Base-by-base conservation (phyloP, 2,888 invertebrate genomes). In the Mesorhabditis spiculigera region DNA sequence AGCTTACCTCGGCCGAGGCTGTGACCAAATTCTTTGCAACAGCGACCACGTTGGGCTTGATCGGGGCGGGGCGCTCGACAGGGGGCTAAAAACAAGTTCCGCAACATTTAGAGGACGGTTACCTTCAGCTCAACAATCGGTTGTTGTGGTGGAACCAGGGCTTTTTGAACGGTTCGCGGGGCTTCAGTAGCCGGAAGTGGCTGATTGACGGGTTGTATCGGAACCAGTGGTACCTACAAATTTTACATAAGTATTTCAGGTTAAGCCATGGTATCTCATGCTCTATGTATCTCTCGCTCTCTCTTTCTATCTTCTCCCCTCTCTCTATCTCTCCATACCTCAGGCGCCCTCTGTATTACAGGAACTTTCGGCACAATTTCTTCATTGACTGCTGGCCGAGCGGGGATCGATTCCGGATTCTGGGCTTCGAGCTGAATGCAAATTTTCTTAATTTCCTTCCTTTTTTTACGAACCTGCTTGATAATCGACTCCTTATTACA, bases 401-500 rank as follows among this genome's bases (percentile, higher is more conserved):
- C 28, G 28, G 28, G 28, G 28, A 28, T 28, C 28, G 28, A 28
- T 28, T 28, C 28, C 28, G 28, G 28, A 28, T 28, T 28, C 28
- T 28, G 28, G 1, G 28, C 28, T 28, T 28, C 28, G 28, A 28
- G 28, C 28, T 28, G 28, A 28, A 28, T 28, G 28, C 28, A 28
- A 28, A 28, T 28, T 28, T 28, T 28, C 28, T 28, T 28, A 28
- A 28, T 28, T 28, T 28, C 28, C 28, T 28, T 28, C 28, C 28
- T 28, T 28, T 28, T 28, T 28, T 28, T 28, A 44, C 72, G 43
- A 10, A 78, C 78, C 76, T 77, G 77, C 44, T 76, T 73, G 58
- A 67, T 66, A 63, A 79, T 68, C 13, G 81, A 70, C 13, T 74
- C 42, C 66, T 75, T 73, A 69, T 83, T 83, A 73, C 83, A 83